Conservation (phyloP, 2,888 invertebrate genomes). For the Tenthredo distinguenda region DNA sequence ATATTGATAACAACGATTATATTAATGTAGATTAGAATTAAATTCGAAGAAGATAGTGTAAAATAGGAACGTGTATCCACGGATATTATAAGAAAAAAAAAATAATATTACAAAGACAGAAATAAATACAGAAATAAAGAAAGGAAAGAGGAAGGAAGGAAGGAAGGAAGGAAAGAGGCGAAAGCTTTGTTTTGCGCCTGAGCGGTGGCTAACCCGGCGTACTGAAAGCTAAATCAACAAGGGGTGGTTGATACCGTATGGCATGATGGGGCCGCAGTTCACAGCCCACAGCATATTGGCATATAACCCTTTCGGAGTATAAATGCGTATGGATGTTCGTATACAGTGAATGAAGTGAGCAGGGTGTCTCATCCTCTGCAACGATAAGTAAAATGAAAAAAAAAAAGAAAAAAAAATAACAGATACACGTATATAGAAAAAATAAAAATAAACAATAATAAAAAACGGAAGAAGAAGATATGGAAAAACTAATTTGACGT, state of each 20-base stretch:
- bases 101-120: background rate
- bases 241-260: conserved; percentile 60
- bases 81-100: background rate
- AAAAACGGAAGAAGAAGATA: too few relatives aligned
- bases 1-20: background rate
- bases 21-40: background rate
- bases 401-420: background rate
- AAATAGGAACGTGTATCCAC: background rate
- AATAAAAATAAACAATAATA: too few relatives aligned
- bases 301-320: conserved; percentile 58
- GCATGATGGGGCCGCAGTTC: conserved; percentile 53
- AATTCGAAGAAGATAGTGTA: background rate
- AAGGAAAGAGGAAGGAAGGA: conserved; percentile 16
- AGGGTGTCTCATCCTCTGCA: conserved; percentile 25
- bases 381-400: background rate
- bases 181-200: conserved; percentile 69
- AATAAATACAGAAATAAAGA: background rate
- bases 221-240: conserved; percentile 67
- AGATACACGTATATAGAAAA: too few relatives aligned
- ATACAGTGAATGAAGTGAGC: conserved; percentile 28
- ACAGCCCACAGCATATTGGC: conserved; percentile 54
- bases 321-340: conserved; percentile 57
- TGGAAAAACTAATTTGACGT: too few relatives aligned
- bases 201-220: conserved; percentile 68
- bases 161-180: conserved; percentile 2